Conservation (phyloP, 2,888 invertebrate species). For the Tiliacea aurago region DNA sequence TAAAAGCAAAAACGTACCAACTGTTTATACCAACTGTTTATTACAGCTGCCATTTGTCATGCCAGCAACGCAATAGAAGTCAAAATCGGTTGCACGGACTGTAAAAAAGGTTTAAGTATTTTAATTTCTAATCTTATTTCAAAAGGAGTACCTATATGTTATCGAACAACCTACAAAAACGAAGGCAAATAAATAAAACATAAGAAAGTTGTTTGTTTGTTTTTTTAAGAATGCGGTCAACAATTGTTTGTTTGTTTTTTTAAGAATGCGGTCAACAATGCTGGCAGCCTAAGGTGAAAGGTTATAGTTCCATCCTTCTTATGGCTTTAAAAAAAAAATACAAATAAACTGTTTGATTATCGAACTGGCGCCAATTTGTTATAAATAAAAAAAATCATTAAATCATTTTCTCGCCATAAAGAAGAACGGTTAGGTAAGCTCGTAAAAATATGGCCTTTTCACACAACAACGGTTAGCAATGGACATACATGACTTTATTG, state of each 20-base stretch:
- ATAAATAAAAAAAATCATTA: constrained; percentile 5
- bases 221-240: constrained; percentile 13
- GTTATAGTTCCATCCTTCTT: constrained; percentile 24
- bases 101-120: too few relatives aligned
- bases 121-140: too few relatives aligned
- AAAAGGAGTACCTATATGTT: neutral
- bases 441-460: constrained; percentile 16
- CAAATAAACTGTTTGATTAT: constrained; percentile 34
- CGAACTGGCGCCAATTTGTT: constrained; percentile 38
- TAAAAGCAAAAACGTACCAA: too few relatives aligned
- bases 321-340: constrained; percentile 19
- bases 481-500: neutral
- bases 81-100: too few relatives aligned
- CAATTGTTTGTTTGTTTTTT: neutral
- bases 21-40: too few relatives aligned
- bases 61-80: too few relatives aligned
- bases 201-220: neutral
- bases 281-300: constrained; percentile 21
- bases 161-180: constrained; percentile 7
- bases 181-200: neutral
- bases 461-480: neutral
- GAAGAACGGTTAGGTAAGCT: constrained; percentile 18
- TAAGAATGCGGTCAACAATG: constrained; percentile 8
- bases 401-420: constrained; percentile 38
- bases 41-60: too few relatives aligned